Percentiles rank a stretch among this genome's conserved stretches.
Evolutionary conservation across 2,113 vertebrate species (phyloP).

Genomic region (Maccullochella peelii): DNA sequence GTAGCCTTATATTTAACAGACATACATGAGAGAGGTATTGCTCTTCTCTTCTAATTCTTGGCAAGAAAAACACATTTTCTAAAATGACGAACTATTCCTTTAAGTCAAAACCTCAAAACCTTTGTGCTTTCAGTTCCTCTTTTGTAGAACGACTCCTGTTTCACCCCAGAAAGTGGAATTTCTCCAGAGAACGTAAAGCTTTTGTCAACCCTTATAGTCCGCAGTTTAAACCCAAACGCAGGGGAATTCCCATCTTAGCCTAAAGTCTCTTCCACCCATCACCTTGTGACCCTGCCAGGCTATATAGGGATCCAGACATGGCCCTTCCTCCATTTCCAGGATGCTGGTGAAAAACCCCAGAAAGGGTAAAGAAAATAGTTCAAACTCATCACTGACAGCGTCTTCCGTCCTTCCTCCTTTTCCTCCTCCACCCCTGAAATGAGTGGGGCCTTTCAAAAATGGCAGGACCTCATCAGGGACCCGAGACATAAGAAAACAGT

Average conservation of each 20-base stretch:
- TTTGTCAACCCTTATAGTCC: constrained; percentile 14
- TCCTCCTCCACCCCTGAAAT: constrained; percentile 44
- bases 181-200: constrained; percentile 8
- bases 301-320: constrained; percentile 58
- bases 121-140: neutral
- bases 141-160: neutral
- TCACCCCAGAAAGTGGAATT: neutral
- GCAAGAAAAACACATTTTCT: neutral
- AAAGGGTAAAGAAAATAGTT: constrained; percentile 61
- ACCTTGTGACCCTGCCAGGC: constrained; percentile 52
- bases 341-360: constrained; percentile 43
- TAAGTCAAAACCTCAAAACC: neutral
- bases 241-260: constrained; percentile 64
- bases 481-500: constrained; percentile 73
- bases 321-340: constrained; percentile 53
- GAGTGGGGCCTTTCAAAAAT: constrained; percentile 34
- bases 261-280: constrained; percentile 26
- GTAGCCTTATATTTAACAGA: neutral
- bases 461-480: constrained; percentile 56
- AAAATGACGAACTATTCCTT: neutral
- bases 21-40: neutral
- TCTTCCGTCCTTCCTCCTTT: constrained; percentile 65
- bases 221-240: constrained; percentile 4
- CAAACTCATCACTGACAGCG: constrained; percentile 46
- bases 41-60: neutral